These are phyloP conservation scores for Philereme vetulata DNA, from an alignment of 2,888 invertebrate species.

Conservation along the genomic window DNA sequence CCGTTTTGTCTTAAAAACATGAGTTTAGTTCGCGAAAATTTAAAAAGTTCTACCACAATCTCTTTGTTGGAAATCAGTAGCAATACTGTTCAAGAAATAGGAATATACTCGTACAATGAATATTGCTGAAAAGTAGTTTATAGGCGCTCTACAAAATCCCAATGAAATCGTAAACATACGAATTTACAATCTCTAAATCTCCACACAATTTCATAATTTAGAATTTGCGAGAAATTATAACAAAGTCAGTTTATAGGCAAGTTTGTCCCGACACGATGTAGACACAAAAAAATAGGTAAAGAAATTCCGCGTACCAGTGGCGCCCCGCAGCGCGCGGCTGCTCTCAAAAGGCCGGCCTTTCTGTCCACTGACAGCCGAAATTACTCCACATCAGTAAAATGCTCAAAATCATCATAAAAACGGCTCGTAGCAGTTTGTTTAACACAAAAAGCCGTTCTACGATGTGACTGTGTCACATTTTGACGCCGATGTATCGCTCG, in stretches of 20 bases:
- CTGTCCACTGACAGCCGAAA: slow-evolving; percentile 77
- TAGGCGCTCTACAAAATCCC: not conserved
- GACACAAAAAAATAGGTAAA: slow-evolving; percentile 65
- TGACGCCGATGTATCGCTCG: slow-evolving; percentile 58
- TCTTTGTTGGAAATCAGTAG: too few species aligned
- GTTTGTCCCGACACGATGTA: slow-evolving; percentile 39
- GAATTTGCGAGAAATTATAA: slow-evolving; percentile 37
- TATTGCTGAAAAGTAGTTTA: not conserved
- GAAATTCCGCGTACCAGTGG: slow-evolving; percentile 70
- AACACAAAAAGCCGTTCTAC: slow-evolving; percentile 70
- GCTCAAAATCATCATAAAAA: slow-evolving; percentile 52
- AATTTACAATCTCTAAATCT: slow-evolving; percentile 9
- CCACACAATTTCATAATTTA: slow-evolving; percentile 18
- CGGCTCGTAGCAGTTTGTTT: slow-evolving; percentile 72
- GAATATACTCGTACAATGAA: too few species aligned
- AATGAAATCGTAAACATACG: not conserved
- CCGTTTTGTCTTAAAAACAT: too few species aligned
- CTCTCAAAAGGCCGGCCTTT: slow-evolving; percentile 62
- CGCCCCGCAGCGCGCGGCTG: slow-evolving; percentile 74
- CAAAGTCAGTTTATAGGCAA: slow-evolving; percentile 40
- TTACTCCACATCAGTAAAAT: slow-evolving; percentile 66
- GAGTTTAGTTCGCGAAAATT: too few species aligned
- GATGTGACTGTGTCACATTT: slow-evolving; percentile 61
- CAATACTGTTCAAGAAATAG: too few species aligned
- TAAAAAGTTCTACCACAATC: too few species aligned